Base-by-base conservation (phyloP, 2,888 invertebrate species). In the Agonopterix subpropinquella region DNA sequence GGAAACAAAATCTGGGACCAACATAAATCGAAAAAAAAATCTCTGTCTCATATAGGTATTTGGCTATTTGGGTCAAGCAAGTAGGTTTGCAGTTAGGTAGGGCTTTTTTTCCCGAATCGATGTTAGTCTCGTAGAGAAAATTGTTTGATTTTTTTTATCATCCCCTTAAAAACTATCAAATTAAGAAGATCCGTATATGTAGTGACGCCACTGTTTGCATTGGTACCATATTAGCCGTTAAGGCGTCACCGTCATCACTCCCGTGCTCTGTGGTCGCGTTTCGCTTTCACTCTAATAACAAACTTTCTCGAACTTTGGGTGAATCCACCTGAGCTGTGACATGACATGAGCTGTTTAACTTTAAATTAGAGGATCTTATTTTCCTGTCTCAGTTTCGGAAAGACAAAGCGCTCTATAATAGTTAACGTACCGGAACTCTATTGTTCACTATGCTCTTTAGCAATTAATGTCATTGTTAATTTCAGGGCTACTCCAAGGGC, bases 281-380 rank as follows among this genome's bases (percentile, higher is more conserved):
- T 77, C 77, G 72, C 87, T 87, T 87, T 87, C 87, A 73, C 86
- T 68, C 62, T 74, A 75, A 73, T 73, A 73, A 64, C 59, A 54
- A 62, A 68, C 84, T 86, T 85, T 87, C 85, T 80, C 79, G 67
- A 67, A 71, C 63, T 79, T 77, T 76, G 61, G 71, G 65, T 64
- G 64, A 62, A 65, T 58, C 62, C 54, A 54, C 11, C 41, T 11
- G 13, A n/a, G 10, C 28, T 28, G 28, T 28, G 28, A 28, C 28
- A 5, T 28, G 28, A 28, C 28, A 5, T 28, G 28, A 9, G 9
- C 39, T 39, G 39, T 39, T 9, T n/a, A 39, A n/a, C n/a, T 10
- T 39, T 9, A 39, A 39, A 39, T 39, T n/a, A n/a, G 39, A 39
- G 28, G 28, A 28, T 5, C 28, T 28, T n/a, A 39, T n/a, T 39